A percentile compares a stretch with the other conserved stretches of the same genome.
Evolutionary conservation across 2,113 vertebrate species (phyloP).

Genomic region (Pelodiscus sinensis): DNA sequence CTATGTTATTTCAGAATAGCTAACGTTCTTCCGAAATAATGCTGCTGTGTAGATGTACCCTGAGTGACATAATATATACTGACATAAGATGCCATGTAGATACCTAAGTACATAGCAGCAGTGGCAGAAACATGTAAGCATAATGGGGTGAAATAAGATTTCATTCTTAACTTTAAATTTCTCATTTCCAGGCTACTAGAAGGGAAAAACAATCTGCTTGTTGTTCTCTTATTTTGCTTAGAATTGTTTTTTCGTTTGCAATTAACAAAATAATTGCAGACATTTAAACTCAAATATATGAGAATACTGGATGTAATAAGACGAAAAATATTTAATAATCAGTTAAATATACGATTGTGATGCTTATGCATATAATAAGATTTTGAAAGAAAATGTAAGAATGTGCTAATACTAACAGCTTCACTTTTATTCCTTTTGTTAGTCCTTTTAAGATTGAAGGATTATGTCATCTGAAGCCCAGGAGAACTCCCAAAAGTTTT

Average conservation of each 20-base stretch:
- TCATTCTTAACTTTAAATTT: neutral
- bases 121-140: neutral
- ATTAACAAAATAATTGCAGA: neutral
- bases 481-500: neutral
- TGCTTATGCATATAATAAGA: neutral
- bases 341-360: neutral
- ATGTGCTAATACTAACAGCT: neutral
- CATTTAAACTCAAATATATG: neutral
- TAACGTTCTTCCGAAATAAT: no score
- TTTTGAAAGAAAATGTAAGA: conserved; percentile 6
- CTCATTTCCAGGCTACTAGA: neutral
- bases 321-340: neutral
- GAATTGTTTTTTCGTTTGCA: neutral
- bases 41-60: no score
- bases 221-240: neutral
- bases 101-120: neutral
- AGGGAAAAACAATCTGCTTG: neutral
- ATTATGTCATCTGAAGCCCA: neutral
- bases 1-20: no score
- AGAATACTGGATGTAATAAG: neutral
- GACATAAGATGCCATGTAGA: neutral
- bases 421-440: neutral
- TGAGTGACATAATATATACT: neutral
- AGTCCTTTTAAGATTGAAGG: neutral
- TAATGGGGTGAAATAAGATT: neutral